phyloP scores from a whole-genome alignment of 30 jellyfish, hydroid and myxozoan species.

The Turritopsis rubra region DNA sequence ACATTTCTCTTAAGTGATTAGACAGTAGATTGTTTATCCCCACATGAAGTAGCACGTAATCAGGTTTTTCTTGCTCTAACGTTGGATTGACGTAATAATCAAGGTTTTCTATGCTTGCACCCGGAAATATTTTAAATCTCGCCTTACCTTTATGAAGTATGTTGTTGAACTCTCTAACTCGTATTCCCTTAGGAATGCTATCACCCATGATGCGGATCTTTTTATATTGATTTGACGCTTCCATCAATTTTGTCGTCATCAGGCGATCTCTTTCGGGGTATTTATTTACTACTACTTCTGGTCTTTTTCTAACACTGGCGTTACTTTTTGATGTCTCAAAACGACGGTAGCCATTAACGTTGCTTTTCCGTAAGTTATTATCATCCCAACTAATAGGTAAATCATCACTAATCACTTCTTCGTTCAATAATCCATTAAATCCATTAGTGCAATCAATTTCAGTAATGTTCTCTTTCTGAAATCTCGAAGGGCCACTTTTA shows the following conservation, averaged over 20 bases:
- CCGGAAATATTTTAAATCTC: slow-evolving; percentile 14
- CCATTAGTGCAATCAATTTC: not conserved
- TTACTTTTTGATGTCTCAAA: not conserved
- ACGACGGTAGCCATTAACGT: not conserved
- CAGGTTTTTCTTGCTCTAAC: slow-evolving; percentile 8
- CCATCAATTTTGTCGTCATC: not conserved
- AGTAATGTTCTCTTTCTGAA: not conserved
- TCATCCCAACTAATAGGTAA: not conserved
- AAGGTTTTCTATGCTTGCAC: slow-evolving; percentile 5
- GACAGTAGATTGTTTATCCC: not conserved
- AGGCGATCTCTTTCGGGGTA: slow-evolving; percentile 16
- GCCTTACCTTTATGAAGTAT: slow-evolving; percentile 1
- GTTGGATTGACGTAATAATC: slow-evolving; percentile 14
- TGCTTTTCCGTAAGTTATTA: not conserved
- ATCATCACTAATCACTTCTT: too few relatives aligned
- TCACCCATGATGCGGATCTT: slow-evolving; percentile 12
- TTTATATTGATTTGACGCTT: not conserved
- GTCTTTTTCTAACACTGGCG: not conserved
- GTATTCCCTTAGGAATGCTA: slow-evolving; percentile 20
- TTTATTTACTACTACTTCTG: not conserved
- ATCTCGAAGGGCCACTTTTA: too few relatives aligned
- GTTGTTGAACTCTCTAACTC: not conserved
- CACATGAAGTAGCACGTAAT: not conserved
- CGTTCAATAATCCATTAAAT: not conserved
- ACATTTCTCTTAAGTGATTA: not conserved